Base-by-base conservation (phyloP, 2,113 vertebrate genomes). In the Noturus placidus region DNA sequence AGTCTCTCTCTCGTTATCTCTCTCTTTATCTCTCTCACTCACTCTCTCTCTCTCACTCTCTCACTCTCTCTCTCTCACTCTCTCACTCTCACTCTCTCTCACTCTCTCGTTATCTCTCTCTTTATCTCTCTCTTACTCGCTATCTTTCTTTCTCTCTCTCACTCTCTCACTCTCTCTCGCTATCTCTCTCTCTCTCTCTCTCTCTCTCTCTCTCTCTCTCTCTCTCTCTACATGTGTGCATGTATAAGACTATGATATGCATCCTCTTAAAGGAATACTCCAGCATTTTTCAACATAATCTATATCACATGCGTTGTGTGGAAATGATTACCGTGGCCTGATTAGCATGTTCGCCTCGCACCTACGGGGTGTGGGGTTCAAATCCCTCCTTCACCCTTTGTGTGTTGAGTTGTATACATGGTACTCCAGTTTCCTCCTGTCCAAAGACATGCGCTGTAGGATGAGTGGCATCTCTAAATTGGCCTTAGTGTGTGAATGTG, bases 101-200 rank as follows among this genome's bases (percentile, higher is more conserved):
- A n/a, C n/a, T n/a, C n/a, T n/a, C n/a, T n/a, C n/a, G n/a, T n/a
- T n/a, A n/a, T 52, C 63, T 65, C 89, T 19, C 92, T 91, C 90
- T 90, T 92, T 80, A 52, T 54, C 76, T n/a, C 25, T 54, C 76
- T 54, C 77, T 52, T 4, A 50, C 22, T 77, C 85, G n/a, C n/a
- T n/a, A n/a, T n/a, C n/a, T n/a, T n/a, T n/a, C n/a, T n/a, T 57
- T 52, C 63, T 65, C 89, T 19, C 92, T 91, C 90, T 90, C 92
- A 57, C 78, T 54, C 76, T n/a, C 25, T 54, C 76, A 30, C 77
- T 52, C 10, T 77, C 22, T 77, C 85, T 57, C 87, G 91, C 8
- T 76, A 1, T 2, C 8, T 63, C 86, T 52, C 63, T 65, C 89
- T 19, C 92, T 91, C 90, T 90, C 92, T 80, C 77, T 56, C 77